Evolutionary conservation across 2,797 vertebrate species (phyloP).

Genomic region (Pristis pectinata): DNA sequence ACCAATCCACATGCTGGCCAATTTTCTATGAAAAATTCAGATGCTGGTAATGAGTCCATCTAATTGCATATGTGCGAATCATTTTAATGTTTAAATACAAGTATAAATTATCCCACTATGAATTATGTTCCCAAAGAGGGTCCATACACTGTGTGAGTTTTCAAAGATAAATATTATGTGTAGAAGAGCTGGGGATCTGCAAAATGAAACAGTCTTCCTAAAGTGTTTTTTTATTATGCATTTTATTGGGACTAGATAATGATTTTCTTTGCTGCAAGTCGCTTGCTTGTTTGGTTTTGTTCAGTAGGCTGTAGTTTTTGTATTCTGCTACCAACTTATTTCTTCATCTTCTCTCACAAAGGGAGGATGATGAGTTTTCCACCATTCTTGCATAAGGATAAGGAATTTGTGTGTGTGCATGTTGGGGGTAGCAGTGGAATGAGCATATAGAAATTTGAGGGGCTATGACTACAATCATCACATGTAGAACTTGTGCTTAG

Average conservation of each 20-base stretch:
- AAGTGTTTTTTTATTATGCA: neutral
- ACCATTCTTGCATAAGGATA: neutral
- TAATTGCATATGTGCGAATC: neutral
- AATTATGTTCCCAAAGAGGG: neutral
- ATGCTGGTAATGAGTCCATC: neutral
- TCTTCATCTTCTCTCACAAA: neutral
- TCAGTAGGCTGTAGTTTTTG: neutral
- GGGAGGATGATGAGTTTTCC: neutral
- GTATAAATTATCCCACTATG: neutral
- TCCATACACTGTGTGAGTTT: neutral
- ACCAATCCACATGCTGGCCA: neutral
- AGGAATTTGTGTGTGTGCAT: neutral
- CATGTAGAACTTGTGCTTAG: neutral
- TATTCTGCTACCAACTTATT: neutral
- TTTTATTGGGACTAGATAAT: neutral
- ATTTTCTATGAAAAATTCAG: neutral
- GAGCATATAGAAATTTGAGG: neutral
- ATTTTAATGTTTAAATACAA: neutral
- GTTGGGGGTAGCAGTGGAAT: no score
- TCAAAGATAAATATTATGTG: neutral
- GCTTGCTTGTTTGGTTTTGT: neutral
- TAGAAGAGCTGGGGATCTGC: neutral
- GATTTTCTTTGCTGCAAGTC: neutral
- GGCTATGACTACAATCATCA: neutral
- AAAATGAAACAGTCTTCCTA: neutral